Evolutionary conservation across 2,113 vertebrate genomes (phyloP).

Genomic region (Burhinus bistriatus): DNA sequence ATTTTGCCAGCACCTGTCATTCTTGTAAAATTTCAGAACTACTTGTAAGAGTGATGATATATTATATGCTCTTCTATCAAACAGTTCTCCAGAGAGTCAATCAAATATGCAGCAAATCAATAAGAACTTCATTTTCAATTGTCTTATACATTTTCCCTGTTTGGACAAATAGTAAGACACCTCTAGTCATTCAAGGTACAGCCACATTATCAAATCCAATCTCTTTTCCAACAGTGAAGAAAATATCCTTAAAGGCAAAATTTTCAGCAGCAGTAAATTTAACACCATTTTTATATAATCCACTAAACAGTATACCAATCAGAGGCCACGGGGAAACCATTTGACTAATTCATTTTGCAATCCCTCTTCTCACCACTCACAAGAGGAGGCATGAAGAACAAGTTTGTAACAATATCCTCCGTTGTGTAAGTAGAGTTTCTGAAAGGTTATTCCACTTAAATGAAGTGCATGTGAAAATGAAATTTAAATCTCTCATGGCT

Average conservation of each 20-base stretch:
- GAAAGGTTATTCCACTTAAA: neutral
- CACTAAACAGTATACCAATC: neutral
- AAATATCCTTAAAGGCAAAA: constrained; percentile 44
- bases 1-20: neutral
- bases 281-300: constrained; percentile 1
- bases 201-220: constrained; percentile 1
- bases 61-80: constrained; percentile 37
- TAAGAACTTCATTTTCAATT: constrained; percentile 45
- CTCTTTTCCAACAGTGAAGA: constrained; percentile 35
- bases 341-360: constrained; percentile 27
- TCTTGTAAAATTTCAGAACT: constrained; percentile 21
- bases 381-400: neutral
- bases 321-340: neutral
- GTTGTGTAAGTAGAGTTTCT: neutral
- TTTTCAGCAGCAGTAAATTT: constrained; percentile 3
- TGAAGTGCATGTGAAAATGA: neutral
- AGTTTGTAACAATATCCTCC: neutral
- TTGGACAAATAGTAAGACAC: constrained; percentile 45
- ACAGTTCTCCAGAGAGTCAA: constrained; percentile 16
- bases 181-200: constrained; percentile 33
- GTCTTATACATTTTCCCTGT: constrained; percentile 3
- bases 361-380: neutral
- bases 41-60: neutral
- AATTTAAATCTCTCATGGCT: neutral
- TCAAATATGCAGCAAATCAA: constrained; percentile 44